Percentiles rank a stretch among this genome's conserved stretches.
These are phyloP conservation scores for Drosophila subpulchrella DNA, from an alignment of 1,140 invertebrate genomes.

Conservation along the genomic window DNA sequence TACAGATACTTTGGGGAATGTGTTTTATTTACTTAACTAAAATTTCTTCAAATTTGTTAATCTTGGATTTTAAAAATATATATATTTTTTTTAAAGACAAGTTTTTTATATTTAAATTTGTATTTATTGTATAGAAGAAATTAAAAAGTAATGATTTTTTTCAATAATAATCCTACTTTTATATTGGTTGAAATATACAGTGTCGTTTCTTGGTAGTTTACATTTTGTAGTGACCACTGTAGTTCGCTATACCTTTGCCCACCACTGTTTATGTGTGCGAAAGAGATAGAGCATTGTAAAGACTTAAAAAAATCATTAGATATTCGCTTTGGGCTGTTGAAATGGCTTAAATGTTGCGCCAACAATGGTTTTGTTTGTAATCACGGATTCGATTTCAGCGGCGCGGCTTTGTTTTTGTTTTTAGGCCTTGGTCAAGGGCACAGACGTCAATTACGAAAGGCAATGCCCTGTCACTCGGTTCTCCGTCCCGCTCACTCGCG, in stretches of 20 bases:
- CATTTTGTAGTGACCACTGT: neutral
- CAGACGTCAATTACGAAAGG: constrained; percentile 43
- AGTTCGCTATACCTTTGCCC: neutral
- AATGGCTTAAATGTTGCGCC: neutral
- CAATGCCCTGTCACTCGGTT: constrained; percentile 27
- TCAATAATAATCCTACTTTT: too few relatives aligned
- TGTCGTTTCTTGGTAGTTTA: neutral
- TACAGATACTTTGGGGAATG: too few relatives aligned
- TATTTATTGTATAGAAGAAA: too few relatives aligned
- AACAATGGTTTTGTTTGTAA: constrained; percentile 26
- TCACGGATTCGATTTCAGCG: constrained; percentile 16
- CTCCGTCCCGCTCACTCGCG: neutral
- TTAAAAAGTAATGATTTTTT: too few relatives aligned
- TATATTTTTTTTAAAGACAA: too few relatives aligned
- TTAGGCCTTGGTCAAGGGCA: constrained; percentile 48
- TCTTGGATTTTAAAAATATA: too few relatives aligned
- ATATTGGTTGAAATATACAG: too few relatives aligned
- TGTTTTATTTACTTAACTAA: too few relatives aligned
- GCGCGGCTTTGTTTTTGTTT: constrained; percentile 17
- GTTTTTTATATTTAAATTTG: too few relatives aligned
- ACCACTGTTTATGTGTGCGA: neutral
- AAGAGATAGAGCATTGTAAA: neutral
- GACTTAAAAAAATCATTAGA: neutral
- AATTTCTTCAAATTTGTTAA: too few relatives aligned
- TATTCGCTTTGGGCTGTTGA: neutral